phyloP scores from a whole-genome alignment of 2,113 vertebrate species.

The Caracal caracal region DNA sequence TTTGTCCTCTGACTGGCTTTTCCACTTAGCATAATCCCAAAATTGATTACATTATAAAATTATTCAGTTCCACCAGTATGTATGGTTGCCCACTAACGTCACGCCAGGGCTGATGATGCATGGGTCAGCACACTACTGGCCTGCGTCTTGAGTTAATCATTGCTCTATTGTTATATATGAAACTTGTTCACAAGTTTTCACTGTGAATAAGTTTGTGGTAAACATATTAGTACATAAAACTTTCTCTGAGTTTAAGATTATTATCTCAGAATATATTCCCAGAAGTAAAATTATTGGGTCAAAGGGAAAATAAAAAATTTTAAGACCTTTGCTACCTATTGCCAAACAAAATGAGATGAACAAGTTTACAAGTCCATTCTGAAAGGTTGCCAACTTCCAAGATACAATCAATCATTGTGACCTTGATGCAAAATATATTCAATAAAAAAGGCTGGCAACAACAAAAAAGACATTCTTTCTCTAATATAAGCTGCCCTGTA shows the following conservation, averaged over 20 bases:
- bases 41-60: background rate
- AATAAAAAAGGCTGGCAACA: background rate
- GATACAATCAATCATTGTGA: constrained; percentile 23
- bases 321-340: background rate
- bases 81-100: too few species aligned
- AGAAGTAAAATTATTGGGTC: background rate
- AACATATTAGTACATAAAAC: background rate
- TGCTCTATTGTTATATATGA: background rate
- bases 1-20: background rate
- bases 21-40: background rate
- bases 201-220: background rate
- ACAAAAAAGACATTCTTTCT: background rate
- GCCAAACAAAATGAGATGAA: constrained; percentile 1
- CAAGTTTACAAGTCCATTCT: constrained; percentile 12
- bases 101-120: background rate
- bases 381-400: background rate
- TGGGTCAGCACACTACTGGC: background rate
- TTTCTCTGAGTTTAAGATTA: background rate
- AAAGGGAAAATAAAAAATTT: constrained; percentile 11
- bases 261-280: background rate
- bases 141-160: background rate
- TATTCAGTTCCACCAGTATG: background rate
- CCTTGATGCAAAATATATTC: constrained; percentile 32
- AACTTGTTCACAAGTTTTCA: background rate
- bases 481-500: background rate